Evolutionary conservation across 1,140 invertebrate species (phyloP).

Genomic region (Ceratitis capitata): DNA sequence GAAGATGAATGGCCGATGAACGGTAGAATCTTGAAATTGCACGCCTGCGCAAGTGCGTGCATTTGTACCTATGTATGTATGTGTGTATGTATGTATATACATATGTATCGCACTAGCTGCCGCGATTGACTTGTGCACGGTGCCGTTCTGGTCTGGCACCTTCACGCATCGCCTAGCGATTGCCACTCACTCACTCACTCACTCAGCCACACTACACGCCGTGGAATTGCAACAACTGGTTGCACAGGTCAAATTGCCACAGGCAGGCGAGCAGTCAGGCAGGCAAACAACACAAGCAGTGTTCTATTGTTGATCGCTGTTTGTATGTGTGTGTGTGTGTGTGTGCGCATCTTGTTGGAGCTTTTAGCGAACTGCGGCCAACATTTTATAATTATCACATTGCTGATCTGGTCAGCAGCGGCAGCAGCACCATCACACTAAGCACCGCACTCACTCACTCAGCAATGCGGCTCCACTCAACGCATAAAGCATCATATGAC

Average conservation of each 20-base stretch:
- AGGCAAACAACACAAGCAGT: too few species aligned
- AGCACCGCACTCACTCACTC: too few species aligned
- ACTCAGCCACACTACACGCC: background rate
- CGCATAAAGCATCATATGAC: background rate
- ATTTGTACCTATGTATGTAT: background rate
- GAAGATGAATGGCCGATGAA: background rate
- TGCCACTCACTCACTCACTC: background rate
- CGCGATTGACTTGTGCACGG: background rate
- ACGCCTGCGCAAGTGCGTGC: constrained; percentile 34
- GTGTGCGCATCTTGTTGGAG: background rate
- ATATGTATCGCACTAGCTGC: background rate
- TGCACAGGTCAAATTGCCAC: constrained; percentile 1
- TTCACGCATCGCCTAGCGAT: constrained; percentile 32
- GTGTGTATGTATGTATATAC: background rate
- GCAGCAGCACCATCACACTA: background rate
- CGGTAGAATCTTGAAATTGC: constrained; percentile 31
- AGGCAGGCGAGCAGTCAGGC: too few species aligned
- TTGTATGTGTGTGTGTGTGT: too few species aligned
- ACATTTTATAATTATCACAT: constrained; percentile 34
- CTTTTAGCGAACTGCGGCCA: background rate
- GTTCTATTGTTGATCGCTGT: too few species aligned
- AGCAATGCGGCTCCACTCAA: background rate
- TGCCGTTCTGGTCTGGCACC: constrained; percentile 31
- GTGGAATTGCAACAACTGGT: background rate
- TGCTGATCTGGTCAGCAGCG: constrained; percentile 8